A percentile compares a stretch with the other conserved stretches of the same genome.
phyloP scores from a whole-genome alignment of 2,888 invertebrate genomes.

The Oscheius myriophilus region DNA sequence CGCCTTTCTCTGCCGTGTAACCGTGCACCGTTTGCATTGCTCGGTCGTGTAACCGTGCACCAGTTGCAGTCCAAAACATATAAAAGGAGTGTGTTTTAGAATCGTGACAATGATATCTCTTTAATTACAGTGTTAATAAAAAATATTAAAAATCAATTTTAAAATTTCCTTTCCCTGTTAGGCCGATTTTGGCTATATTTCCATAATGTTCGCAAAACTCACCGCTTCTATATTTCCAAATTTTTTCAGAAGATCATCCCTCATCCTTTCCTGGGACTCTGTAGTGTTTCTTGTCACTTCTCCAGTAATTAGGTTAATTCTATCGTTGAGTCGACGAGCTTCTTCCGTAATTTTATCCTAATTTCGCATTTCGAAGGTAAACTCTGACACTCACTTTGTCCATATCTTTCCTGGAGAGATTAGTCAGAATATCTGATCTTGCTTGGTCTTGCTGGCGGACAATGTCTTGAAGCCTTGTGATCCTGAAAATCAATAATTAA shows the following conservation, averaged over 20 bases:
- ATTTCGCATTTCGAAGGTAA: too few species aligned
- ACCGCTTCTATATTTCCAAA: constrained; percentile 48
- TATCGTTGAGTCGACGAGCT: constrained; percentile 62
- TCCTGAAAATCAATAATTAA: constrained; percentile 38
- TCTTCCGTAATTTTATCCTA: constrained; percentile 64
- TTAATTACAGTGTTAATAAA: too few species aligned
- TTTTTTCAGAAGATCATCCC: constrained; percentile 57
- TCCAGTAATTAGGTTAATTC: constrained; percentile 61
- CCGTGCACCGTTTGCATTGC: too few species aligned
- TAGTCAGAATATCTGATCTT: constrained; percentile 59
- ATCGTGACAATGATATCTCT: too few species aligned
- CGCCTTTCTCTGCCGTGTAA: too few species aligned
- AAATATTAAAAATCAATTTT: not conserved
- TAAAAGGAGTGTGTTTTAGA: too few species aligned
- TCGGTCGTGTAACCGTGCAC: too few species aligned
- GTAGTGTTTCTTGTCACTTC: constrained; percentile 63
- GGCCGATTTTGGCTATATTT: too few species aligned
- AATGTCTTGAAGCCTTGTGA: constrained; percentile 60
- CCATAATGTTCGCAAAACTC: too few species aligned
- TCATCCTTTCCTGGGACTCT: constrained; percentile 56
- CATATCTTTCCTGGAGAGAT: constrained; percentile 59
- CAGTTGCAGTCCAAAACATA: too few species aligned
- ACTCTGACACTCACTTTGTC: constrained; percentile 59
- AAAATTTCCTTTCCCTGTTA: too few species aligned
- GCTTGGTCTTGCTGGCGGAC: constrained; percentile 62